Evolutionary conservation across 2,113 vertebrate species (phyloP).

Genomic region (Macroglossus sobrinus): DNA sequence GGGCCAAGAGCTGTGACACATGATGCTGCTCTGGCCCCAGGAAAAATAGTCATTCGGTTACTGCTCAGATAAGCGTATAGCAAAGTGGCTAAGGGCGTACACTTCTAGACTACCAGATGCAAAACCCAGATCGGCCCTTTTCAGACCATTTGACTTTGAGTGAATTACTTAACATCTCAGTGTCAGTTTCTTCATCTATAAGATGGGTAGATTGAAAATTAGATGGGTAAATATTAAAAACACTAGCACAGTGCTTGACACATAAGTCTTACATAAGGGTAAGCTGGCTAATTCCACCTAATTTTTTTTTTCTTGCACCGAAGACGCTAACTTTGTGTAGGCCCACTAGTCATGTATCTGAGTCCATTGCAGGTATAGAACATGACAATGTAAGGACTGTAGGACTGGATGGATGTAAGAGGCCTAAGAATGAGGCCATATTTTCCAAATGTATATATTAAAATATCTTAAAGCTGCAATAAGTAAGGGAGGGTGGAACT

Average conservation of each 20-base stretch:
- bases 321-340: not conserved
- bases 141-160: not conserved
- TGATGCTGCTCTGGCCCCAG: no score
- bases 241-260: not conserved
- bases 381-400: not conserved
- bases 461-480: not conserved
- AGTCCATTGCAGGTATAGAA: not conserved
- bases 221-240: not conserved
- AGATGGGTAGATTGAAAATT: not conserved
- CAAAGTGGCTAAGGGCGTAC: not conserved
- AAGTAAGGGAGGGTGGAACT: not conserved
- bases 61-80: not conserved
- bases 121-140: not conserved
- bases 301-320: not conserved
- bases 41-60: not conserved
- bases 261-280: not conserved
- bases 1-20: rapidly evolving
- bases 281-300: not conserved
- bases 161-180: not conserved
- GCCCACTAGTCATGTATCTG: not conserved
- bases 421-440: not conserved
- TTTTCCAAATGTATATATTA: not conserved
- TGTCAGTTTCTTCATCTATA: not conserved
- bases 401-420: not conserved
- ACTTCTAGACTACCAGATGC: not conserved